Evolutionary conservation across 2,113 vertebrate genomes (phyloP), one percentile per base, ranked within the genome.

Genomic region (Phalacrocorax brasilianus): DNA sequence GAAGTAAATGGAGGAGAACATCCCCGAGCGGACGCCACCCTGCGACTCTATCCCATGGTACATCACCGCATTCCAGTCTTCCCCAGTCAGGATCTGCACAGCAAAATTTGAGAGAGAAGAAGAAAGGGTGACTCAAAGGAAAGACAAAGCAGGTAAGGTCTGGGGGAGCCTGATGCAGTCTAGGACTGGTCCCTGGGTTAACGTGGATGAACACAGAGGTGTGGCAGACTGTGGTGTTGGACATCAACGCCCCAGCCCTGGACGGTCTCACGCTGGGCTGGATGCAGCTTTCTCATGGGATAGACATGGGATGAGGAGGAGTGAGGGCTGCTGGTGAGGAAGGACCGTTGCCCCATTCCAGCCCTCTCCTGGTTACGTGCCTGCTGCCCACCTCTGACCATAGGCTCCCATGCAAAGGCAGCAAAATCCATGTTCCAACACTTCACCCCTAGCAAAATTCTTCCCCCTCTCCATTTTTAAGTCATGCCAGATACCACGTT

Each of bases 41-140:
- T 99, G 99, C 0, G 99, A 99, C 47, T 99, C 98, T 2, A 99
- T 99, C 40, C 99, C 99, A 2, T 99, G 99, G 87, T 99, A 99
- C 99, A 99, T 99, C 81, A 99, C 99, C 0, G 98, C 99, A 0
- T 99, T 99, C 99, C 99, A 99, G 97, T 99, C 99, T 40, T 99
- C 99, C 9, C 99, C 99, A 0, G 99, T 99, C 70, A 99, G 98
- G 96, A 99, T 99, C 99, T 99, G 96, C 24, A 71, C 8, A 33
- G 68, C 0, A 0, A 56, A 26, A 58, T 20, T 8, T 3, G 16
- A 50, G 32, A 75, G 17, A 55, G n/a, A 77, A 14, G 42, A 12
- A 32, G 9, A 35, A 22, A 74, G 14, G 20, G 32, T 93, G 81
- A 88, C 30, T 17, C 19, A 14, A 44, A 42, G 70, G 28, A 30